phyloP scores from a whole-genome alignment of 2,888 invertebrate species.

The Lymantria dispar region DNA sequence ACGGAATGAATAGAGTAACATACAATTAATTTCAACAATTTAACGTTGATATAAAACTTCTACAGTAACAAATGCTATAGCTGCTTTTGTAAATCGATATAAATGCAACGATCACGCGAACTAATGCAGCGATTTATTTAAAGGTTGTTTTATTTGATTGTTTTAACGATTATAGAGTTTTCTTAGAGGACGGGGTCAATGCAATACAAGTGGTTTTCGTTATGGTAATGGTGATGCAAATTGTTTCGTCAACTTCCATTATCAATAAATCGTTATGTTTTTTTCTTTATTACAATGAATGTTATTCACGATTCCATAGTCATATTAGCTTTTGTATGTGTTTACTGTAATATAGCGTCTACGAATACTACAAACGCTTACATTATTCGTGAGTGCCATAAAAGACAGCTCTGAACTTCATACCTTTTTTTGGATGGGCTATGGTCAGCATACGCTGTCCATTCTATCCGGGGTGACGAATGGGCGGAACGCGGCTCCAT shows the following conservation, averaged over 20 bases:
- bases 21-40: conserved; percentile 15
- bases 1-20: conserved; percentile 9
- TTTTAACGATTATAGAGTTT: conserved; percentile 25
- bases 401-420: no score
- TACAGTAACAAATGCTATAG: conserved; percentile 7
- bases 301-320: neutral
- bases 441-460: no score
- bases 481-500: no score
- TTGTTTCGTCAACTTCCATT: neutral
- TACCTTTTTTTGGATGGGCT: no score
- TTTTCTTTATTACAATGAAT: neutral
- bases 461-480: no score
- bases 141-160: conserved; percentile 32
- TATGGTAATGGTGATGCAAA: neutral
- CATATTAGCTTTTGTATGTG: no score
- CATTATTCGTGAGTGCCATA: no score
- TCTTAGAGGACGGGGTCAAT: conserved; percentile 24
- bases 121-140: conserved; percentile 11
- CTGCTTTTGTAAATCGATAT: conserved; percentile 7
- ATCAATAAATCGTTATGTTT: neutral
- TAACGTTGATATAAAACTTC: conserved; percentile 9
- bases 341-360: no score
- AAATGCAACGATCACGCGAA: conserved; percentile 30
- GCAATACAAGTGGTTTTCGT: conserved; percentile 8
- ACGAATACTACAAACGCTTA: no score